Base-by-base conservation (phyloP, 2,797 vertebrate genomes). In the Naso thynnoides region DNA sequence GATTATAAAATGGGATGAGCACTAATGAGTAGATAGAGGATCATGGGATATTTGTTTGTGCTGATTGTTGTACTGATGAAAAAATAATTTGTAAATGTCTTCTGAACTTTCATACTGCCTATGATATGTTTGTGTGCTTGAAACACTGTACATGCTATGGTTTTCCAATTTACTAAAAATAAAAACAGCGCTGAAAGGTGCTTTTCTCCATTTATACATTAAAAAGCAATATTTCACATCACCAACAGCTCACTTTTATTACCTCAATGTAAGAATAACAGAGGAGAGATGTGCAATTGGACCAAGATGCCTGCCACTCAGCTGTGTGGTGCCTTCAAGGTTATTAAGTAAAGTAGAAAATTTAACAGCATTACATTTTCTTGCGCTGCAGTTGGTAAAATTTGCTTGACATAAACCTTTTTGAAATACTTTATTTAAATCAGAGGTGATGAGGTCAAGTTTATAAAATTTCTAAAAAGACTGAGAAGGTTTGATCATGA, bases 81-180 rank as follows among this genome's bases (percentile, higher is more conserved):
- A n/a, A 64, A 59, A 5, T 1, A 70, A 48, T 68, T 61, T 86
- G 56, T 85, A 84, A 66, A 82, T 88, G 54, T 66, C 21, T 27
- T 27, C 16, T 54, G 60, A 42, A 8, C 73, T 74, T 44, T 73
- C 1, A 39, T 75, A 27, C 69, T 41, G 48, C 45, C n/a, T 10
- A 13, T 56, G 10, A 59, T 76, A 70, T 67, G 62, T 78, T 62
- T 86, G 80, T 79, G 83, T 79, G 88, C 54, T 85, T 90, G 55
- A 71, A 82, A 86, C 78, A 91, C 85, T 91, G 88, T 91, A 92
- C 81, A 86, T 86, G 85, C 76, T 82, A 80, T 71, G 61, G 61
- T 70, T 86, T 88, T 79, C 60, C 41, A 82, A 41, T 81, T 88
- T 79, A 88, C 65, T 81, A 52, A 83, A 86, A 88, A 83, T 78